A percentile compares a stretch with the other conserved stretches of the same genome.
Evolutionary conservation across 2,113 vertebrate species (phyloP).

Genomic region (Clupea harengus): DNA sequence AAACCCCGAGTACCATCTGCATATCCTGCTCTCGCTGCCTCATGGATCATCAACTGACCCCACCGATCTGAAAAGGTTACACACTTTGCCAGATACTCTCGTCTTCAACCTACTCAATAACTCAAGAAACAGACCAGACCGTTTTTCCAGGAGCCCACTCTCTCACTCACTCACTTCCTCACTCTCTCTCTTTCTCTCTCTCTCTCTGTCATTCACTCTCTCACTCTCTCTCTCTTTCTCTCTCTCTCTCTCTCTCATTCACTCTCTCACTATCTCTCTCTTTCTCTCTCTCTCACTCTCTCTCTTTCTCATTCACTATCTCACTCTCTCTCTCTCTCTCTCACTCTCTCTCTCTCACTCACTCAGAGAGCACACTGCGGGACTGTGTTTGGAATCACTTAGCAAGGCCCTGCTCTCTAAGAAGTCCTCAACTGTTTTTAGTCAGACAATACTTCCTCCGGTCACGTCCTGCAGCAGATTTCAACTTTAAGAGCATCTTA

Average conservation of each 20-base stretch:
- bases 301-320: neutral
- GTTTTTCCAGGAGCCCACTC: neutral
- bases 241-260: neutral
- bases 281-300: neutral
- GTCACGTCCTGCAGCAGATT: neutral
- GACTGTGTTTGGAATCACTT: neutral
- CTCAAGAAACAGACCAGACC: neutral
- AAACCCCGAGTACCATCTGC: neutral
- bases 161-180: neutral
- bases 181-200: neutral
- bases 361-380: neutral
- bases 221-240: neutral
- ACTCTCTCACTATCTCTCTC: neutral
- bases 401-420: neutral
- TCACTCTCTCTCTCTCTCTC: neutral
- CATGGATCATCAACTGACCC: neutral
- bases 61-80: neutral
- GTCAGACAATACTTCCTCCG: neutral
- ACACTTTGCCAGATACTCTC: conserved; percentile 5
- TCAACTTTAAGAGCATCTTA: neutral
- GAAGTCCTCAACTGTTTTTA: neutral
- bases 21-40: neutral
- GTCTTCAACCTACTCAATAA: conserved; percentile 3
- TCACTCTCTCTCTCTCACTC: too few species aligned
- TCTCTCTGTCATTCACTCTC: neutral